These are phyloP conservation scores for Montipora capitata DNA, from an alignment of 92 coral and sea anemone species.

Conservation along the genomic window DNA sequence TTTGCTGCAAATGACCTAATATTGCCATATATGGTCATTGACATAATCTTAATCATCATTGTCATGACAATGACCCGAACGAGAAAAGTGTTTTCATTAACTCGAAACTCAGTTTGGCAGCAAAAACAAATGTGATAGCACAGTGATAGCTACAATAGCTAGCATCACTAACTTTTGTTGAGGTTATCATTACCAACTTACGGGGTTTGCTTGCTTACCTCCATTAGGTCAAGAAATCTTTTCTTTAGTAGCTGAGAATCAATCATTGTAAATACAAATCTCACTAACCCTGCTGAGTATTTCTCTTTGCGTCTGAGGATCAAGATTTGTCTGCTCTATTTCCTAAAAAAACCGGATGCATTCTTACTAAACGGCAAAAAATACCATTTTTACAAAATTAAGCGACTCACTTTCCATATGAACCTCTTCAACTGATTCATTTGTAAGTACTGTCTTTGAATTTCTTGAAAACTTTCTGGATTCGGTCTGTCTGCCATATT, in stretches of 20 bases:
- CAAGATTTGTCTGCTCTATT: conserved; percentile 18
- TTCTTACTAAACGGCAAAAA: background rate
- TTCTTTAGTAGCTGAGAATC: too few relatives aligned
- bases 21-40: too few relatives aligned
- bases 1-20: too few relatives aligned
- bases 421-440: conserved; percentile 75
- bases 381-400: background rate
- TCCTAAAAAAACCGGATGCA: background rate
- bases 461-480: conserved; percentile 17
- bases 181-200: too few relatives aligned
- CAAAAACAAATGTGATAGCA: too few relatives aligned
- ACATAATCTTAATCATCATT: too few relatives aligned
- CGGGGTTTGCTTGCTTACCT: background rate
- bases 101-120: too few relatives aligned
- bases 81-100: too few relatives aligned
- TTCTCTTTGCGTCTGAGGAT: conserved; percentile 10
- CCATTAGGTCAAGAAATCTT: too few relatives aligned
- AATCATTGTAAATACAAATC: background rate
- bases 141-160: too few relatives aligned
- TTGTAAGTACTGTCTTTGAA: conserved; percentile 84
- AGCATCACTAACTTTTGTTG: too few relatives aligned
- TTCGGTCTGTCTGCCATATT: conserved; percentile 32
- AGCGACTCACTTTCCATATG: conserved; percentile 66
- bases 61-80: too few relatives aligned
- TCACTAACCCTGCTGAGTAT: conserved; percentile 41